These are phyloP conservation scores for Rhopilema esculentum DNA, from an alignment of 30 jellyfish, hydroid and myxozoan species.

Conservation along the genomic window DNA sequence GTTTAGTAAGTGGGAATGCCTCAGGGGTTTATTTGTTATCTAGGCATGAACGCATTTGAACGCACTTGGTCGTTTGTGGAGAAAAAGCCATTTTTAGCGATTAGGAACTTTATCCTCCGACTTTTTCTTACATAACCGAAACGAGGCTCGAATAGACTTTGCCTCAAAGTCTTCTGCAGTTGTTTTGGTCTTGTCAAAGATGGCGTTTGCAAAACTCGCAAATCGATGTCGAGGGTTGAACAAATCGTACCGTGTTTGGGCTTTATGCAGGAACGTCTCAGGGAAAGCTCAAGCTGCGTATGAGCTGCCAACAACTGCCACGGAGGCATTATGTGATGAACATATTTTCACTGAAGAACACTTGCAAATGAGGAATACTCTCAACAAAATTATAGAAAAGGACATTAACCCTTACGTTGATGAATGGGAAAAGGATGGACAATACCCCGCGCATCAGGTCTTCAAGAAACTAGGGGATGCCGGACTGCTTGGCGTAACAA, in stretches of 20 bases:
- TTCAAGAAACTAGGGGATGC: slow-evolving; percentile 92
- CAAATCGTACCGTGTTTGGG: background rate
- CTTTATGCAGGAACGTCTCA: background rate
- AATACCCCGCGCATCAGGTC: slow-evolving; percentile 88
- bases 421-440: slow-evolving; percentile 87
- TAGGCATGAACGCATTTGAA: no score
- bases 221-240: background rate
- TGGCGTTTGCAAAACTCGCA: background rate
- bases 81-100: no score
- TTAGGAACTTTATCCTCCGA: background rate
- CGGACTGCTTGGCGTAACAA: slow-evolving; percentile 90
- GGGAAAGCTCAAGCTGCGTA: slow-evolving; percentile 64
- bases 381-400: slow-evolving; percentile 76
- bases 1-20: no score
- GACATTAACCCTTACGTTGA: slow-evolving; percentile 94
- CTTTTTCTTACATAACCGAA: background rate
- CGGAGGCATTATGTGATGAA: slow-evolving; percentile 83
- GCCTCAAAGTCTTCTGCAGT: background rate
- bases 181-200: background rate
- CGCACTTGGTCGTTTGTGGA: background rate
- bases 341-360: slow-evolving; percentile 80
- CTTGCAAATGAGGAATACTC: slow-evolving; percentile 73
- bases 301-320: slow-evolving; percentile 72
- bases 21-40: no score
- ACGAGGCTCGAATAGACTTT: background rate